These are phyloP conservation scores for Polietes domitor DNA, from an alignment of 2,888 invertebrate genomes.

Conservation along the genomic window DNA sequence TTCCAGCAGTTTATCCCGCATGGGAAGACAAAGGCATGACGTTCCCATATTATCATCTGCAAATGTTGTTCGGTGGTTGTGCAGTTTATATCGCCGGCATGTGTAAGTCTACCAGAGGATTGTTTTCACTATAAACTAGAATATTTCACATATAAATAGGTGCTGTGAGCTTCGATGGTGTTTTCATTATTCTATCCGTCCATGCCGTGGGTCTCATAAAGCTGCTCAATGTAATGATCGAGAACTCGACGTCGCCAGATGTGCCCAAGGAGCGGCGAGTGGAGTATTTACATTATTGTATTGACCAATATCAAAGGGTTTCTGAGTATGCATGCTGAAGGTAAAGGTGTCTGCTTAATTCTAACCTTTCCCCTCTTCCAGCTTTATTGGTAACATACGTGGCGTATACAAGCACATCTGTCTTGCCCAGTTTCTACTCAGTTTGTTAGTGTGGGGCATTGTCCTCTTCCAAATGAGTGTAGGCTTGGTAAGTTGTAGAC, in stretches of 20 bases:
- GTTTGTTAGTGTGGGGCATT: slow-evolving; percentile 73
- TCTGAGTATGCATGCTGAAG: slow-evolving; percentile 64
- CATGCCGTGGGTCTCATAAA: slow-evolving; percentile 73
- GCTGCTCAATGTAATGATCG: slow-evolving; percentile 67
- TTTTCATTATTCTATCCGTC: slow-evolving; percentile 74
- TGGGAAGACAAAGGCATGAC: slow-evolving; percentile 74
- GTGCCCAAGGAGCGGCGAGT: slow-evolving; percentile 72
- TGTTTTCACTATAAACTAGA: no score
- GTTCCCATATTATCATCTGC: slow-evolving; percentile 73
- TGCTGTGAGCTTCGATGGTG: slow-evolving; percentile 74
- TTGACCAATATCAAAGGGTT: slow-evolving; percentile 74
- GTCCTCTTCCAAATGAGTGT: slow-evolving; percentile 74
- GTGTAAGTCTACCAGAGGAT: slow-evolving; percentile 69
- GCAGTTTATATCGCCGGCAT: slow-evolving; percentile 70
- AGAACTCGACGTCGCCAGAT: slow-evolving; percentile 71
- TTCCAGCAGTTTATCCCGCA: slow-evolving; percentile 72
- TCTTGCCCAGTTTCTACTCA: slow-evolving; percentile 75
- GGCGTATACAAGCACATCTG: slow-evolving; percentile 72
- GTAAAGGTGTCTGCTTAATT: background rate
- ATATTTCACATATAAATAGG: slow-evolving; percentile 62
- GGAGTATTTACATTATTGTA: slow-evolving; percentile 73
- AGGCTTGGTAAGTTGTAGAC: slow-evolving; percentile 70
- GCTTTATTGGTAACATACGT: slow-evolving; percentile 71
- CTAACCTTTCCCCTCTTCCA: slow-evolving; percentile 49
- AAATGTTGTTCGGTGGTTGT: slow-evolving; percentile 70